Conservation (phyloP, 1,140 invertebrate species). For the Bathynomus jamesi region DNA sequence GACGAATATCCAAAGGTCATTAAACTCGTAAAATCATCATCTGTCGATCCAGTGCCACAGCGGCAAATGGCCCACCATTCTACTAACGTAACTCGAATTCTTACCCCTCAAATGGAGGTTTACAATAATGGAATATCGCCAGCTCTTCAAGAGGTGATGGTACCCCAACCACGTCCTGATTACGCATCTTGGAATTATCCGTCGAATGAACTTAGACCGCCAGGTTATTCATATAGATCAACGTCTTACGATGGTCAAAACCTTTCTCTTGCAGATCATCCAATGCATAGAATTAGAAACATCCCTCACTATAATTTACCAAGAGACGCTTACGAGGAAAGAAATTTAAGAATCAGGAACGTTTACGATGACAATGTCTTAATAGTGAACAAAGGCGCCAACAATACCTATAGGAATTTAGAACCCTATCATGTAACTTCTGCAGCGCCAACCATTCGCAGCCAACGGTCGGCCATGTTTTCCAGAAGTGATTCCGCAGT, state of each 20-base stretch:
- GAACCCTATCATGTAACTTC: not conserved
- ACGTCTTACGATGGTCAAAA: not conserved
- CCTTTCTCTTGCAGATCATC: not conserved
- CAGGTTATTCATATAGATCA: not conserved
- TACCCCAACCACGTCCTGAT: not conserved
- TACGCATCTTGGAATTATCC: not conserved
- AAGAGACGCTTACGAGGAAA: too few species aligned
- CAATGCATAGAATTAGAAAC: not conserved
- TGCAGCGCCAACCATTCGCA: not conserved
- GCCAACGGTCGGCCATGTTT: not conserved
- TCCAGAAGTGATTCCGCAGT: not conserved
- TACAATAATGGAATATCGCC: not conserved
- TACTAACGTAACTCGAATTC: not conserved
- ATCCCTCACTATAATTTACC: not conserved
- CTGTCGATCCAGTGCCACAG: not conserved
- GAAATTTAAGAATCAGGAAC: not conserved
- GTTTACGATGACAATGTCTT: not conserved
- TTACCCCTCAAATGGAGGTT: not conserved
- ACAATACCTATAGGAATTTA: not conserved
- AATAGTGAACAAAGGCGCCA: not conserved
- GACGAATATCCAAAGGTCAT: not conserved
- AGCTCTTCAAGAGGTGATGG: not conserved
- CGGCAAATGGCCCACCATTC: not conserved
- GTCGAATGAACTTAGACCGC: not conserved
- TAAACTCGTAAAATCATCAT: not conserved